These are phyloP conservation scores for Colletes gigas DNA, from an alignment of 1,140 invertebrate species.

Conservation along the genomic window DNA sequence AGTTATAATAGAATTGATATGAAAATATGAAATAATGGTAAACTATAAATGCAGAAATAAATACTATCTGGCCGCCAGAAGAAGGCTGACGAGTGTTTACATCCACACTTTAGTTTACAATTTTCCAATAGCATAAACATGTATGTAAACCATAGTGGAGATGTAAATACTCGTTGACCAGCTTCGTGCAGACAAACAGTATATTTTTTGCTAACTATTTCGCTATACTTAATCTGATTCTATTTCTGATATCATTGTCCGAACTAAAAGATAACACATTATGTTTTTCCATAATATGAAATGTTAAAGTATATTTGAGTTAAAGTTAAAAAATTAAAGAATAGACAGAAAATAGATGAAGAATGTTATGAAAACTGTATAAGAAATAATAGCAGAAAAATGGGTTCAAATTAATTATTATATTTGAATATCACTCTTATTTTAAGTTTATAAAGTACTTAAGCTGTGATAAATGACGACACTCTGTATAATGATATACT, in stretches of 20 bases:
- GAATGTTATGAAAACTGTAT: too few relatives aligned
- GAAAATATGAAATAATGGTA: background rate
- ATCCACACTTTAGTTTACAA: too few relatives aligned
- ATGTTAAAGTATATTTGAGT: too few relatives aligned
- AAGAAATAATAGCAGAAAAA: too few relatives aligned
- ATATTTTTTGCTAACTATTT: background rate
- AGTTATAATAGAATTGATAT: background rate
- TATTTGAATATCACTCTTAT: background rate
- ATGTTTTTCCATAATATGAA: background rate
- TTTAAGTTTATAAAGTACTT: constrained; percentile 3
- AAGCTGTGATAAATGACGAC: constrained; percentile 11
- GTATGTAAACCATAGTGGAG: too few relatives aligned
- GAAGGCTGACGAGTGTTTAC: too few relatives aligned
- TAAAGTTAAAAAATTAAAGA: too few relatives aligned
- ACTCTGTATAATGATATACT: background rate
- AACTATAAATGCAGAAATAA: background rate
- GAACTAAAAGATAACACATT: background rate
- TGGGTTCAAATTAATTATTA: too few relatives aligned
- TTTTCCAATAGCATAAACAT: too few relatives aligned
- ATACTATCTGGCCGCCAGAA: too few relatives aligned
- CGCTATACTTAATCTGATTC: background rate
- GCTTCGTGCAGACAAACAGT: background rate
- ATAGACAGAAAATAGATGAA: too few relatives aligned
- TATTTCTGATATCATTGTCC: background rate
- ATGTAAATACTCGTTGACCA: too few relatives aligned